These are phyloP conservation scores for Hypsopygia costalis DNA, from an alignment of 2,888 invertebrate species.

Conservation along the genomic window DNA sequence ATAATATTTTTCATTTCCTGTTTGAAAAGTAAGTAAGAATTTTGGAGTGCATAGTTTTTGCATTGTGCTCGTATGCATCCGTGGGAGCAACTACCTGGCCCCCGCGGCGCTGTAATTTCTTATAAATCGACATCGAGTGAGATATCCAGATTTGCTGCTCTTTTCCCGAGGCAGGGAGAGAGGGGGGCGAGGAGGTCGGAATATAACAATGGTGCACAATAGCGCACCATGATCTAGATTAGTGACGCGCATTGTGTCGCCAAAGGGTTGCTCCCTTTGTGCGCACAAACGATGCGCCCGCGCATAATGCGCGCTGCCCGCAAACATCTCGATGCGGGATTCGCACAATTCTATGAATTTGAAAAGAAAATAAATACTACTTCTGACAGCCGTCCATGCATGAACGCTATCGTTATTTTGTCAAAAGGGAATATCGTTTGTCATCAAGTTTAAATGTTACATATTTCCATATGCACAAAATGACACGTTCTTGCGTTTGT, in stretches of 20 bases:
- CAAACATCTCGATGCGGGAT: constrained; percentile 72
- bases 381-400: constrained; percentile 71
- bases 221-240: constrained; percentile 77
- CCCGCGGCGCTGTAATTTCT: constrained; percentile 70
- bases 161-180: constrained; percentile 42
- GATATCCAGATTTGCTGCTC: constrained; percentile 59
- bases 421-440: constrained; percentile 37
- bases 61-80: constrained; percentile 53
- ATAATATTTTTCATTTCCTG: constrained; percentile 76
- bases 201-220: constrained; percentile 59
- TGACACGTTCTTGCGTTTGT: constrained; percentile 16
- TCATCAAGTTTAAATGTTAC: no score
- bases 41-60: constrained; percentile 62
- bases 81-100: constrained; percentile 75
- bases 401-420: constrained; percentile 73
- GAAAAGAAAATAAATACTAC: constrained; percentile 80
- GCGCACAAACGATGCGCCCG: constrained; percentile 50
- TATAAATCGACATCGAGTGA: constrained; percentile 79
- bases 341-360: constrained; percentile 77
- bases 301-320: constrained; percentile 52
- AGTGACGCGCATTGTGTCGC: constrained; percentile 77
- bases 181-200: constrained; percentile 26
- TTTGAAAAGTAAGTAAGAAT: constrained; percentile 50
- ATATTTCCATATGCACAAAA: no score
- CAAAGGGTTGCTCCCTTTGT: constrained; percentile 75